These are phyloP conservation scores for Scaptomyza reducta DNA, from an alignment of 2,888 invertebrate genomes.

Conservation along the genomic window DNA sequence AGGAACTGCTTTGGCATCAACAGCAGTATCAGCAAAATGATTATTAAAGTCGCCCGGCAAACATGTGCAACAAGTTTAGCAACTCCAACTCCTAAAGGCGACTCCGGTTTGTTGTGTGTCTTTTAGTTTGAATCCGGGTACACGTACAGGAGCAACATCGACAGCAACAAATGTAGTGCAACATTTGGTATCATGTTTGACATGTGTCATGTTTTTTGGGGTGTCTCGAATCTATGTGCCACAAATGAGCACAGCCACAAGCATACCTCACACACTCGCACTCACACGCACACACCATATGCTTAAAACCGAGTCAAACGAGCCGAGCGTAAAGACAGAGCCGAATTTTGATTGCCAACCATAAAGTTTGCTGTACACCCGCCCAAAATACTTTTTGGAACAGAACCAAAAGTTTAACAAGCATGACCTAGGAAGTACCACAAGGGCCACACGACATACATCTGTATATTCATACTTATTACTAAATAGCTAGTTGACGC, in stretches of 20 bases:
- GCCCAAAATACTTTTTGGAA: conserved; percentile 76
- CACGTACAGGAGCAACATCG: conserved; percentile 47
- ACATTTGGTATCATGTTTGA: conserved; percentile 61
- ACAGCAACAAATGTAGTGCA: conserved; percentile 66
- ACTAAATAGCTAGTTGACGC: conserved; percentile 7
- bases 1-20: conserved; percentile 42
- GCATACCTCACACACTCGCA: neutral
- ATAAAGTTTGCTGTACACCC: conserved; percentile 40
- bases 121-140: conserved; percentile 62
- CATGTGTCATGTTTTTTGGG: conserved; percentile 52
- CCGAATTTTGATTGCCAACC: conserved; percentile 66
- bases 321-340: conserved; percentile 51
- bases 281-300: neutral
- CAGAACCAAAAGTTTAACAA: conserved; percentile 75
- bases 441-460: conserved; percentile 6
- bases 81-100: conserved; percentile 54
- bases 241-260: conserved; percentile 24
- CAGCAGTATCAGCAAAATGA: conserved; percentile 43
- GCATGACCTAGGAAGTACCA: conserved; percentile 56
- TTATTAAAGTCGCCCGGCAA: conserved; percentile 54
- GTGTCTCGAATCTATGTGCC: conserved; percentile 35
- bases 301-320: conserved; percentile 27
- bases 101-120: conserved; percentile 57
- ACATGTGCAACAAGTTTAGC: conserved; percentile 74
- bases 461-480: neutral